Base-by-base conservation (phyloP, 2,888 invertebrate species). In the Pachycephus smyrnensis region DNA sequence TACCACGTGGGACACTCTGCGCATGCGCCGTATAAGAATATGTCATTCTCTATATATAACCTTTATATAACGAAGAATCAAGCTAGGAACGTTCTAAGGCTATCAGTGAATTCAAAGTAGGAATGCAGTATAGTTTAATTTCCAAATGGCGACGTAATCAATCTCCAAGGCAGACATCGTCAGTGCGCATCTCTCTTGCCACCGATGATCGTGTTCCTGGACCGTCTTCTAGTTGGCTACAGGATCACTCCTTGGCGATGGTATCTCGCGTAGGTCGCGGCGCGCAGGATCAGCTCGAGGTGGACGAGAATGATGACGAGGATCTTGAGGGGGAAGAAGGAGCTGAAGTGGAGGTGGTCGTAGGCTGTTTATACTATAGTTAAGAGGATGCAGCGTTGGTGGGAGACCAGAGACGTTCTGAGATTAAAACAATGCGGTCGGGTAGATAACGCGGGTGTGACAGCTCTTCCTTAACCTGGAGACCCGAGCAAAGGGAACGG, bases 351-450 rank as follows among this genome's bases (percentile, higher is more conserved):
- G 37, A 82, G 83, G 81, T 9, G 33, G 23, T 55, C 23, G 55
- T 15, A 55, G 23, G 55, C 55, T 55, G 23, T 23, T 23, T 23
- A 9, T 55, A 2, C 23, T 55, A 55, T 55, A 23, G 55, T 55
- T 6, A 33, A 33, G 37, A 33, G 74, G 74, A 36, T 11, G 11
- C 33, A 55, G 74, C 12, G 37, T 36, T 12, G 74, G 74, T 35
- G 23, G 37, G 32, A 4, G 74, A 74, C 36, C 12, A 55, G 55
- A 35, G 55, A 69, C 55, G 40, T n/a, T 31, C 71, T 40, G 55
- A 88, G 88, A 89, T 89, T 89, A 87, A 89, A 89, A 89, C 89
- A 89, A 88, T 89, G 80, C 85, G 83, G 81, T 77, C 75, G 82
- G 81, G 77, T 81, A 88, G 87, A 89, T 89, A 89, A 88, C 85